Base-by-base conservation (phyloP, 2,113 vertebrate species). In the Platichthys stellatus region DNA sequence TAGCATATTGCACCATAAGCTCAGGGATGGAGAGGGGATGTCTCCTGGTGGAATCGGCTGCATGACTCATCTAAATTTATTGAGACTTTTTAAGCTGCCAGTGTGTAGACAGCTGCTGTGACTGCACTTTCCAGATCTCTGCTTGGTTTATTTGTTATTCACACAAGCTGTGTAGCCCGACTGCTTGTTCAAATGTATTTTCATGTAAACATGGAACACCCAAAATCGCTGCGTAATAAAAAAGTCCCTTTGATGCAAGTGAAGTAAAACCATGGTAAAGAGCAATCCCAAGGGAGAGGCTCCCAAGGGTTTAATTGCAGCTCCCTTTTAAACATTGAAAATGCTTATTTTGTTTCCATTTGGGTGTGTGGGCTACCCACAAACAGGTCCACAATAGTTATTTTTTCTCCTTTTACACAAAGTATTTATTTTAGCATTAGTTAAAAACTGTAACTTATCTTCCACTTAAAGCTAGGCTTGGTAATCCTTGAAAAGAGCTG, bases 41-140 rank as follows among this genome's bases (percentile, higher is more conserved):
- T 61, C 67, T 79, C 66, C 69, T 71, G 78, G 43, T 81, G 63
- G 54, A 43, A 82, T 62, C 54, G 43, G 23, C 73, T 72, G 79
- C 60, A 82, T 84, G 81, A 89, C 82, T 88, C 87, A 81, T 88
- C 85, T 71, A 38, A 84, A 87, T 87, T 84, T 82, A 78, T 80
- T 78, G 78, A 75, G 75, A 75, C 56, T 83, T 62, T 80, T 83
- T 58, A 66, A 67, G 74, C 79, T 85, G 78, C 78, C 82, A 72
- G 66, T 45, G 65, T 64, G 65, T 14, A 80, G 60, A 72, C 66
- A 38, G 72, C 81, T 86, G 82, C 85, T 81, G 86, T 49, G 78
- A 66, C 76, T 73, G 85, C 86, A 89, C 60, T 74, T 85, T 88
- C 51, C 43, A 63, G 60, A 73, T 61, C 63, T 72, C 76, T 63